Percentiles rank a stretch among this genome's conserved stretches.
phyloP scores from a whole-genome alignment of 2,113 vertebrate species.

The Oryctolagus cuniculus region mOryCun1.1 NC_091438.1:74157501-74158000 shows the following conservation, averaged over 20 bases:
- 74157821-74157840: constrained; percentile 67
- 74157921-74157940: constrained; percentile 68
- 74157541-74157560: no score
- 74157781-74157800: background rate
- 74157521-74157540: no score
- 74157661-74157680: background rate
- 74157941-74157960: constrained; percentile 48
- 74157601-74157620: background rate
- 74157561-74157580: background rate
- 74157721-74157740: constrained; percentile 53
- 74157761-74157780: constrained; percentile 63
- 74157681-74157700: constrained; percentile 50
- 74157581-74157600: constrained; percentile 12
- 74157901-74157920: constrained; percentile 73
- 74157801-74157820: constrained; percentile 37
- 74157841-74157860: constrained; percentile 46
- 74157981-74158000: background rate
- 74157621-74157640: background rate
- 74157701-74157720: background rate
- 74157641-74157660: background rate
- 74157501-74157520: no score
- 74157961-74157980: constrained; percentile 28
- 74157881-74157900: constrained; percentile 74
- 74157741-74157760: background rate
- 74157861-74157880: constrained; percentile 29